Evolutionary conservation across 2,797 vertebrate genomes (phyloP), one percentile per base, ranked within the genome.

Genomic region (Rhinoraja longicauda): DNA sequence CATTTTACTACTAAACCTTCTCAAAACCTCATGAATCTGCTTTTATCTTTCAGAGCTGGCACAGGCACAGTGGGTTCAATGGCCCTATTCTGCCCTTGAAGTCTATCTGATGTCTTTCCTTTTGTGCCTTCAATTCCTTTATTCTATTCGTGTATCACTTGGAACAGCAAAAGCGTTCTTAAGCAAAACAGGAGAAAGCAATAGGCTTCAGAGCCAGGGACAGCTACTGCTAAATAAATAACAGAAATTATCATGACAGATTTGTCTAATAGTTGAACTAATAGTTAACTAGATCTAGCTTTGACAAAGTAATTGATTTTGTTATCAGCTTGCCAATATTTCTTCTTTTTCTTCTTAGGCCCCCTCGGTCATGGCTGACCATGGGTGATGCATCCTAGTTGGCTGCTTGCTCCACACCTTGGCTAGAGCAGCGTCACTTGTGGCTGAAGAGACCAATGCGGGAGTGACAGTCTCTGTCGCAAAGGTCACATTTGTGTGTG

Each of bases 71-170:
- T 64, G 29, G 29, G 57, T 62, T 59, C 26, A 59, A 86, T 57
- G 36, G 21, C 19, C 39, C 12, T 12, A 26, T 57, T 82, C 78
- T 26, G 2, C 29, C 5, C 45, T 82, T 24, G 24, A 12, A 82
- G 79, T 82, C 79, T 29, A 82, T 82, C 53, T 84, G 81, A 84
- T 81, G 53, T 84, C 13, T 57, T 84, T 84, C 81, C 26, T n/a
- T 81, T 59, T 29, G 81, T 82, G 53, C 26, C 24, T 82, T 84
- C 81, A 1, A 57, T 57, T 84, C 81, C 81, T 84, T 84, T 29
- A 26, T n/a, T 84, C 81, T 84, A 53, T 59, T 84, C 81, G 26
- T 84, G 53, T 59, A 84, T 26, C 39, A 59, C 53, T n/a, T 84
- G 81, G 53, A 84, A 84, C 3, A 10, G 24, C 53, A 84, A 26